Evolutionary conservation across 2,888 invertebrate genomes (phyloP).

Genomic region (Macrosiphum euphorbiae): DNA sequence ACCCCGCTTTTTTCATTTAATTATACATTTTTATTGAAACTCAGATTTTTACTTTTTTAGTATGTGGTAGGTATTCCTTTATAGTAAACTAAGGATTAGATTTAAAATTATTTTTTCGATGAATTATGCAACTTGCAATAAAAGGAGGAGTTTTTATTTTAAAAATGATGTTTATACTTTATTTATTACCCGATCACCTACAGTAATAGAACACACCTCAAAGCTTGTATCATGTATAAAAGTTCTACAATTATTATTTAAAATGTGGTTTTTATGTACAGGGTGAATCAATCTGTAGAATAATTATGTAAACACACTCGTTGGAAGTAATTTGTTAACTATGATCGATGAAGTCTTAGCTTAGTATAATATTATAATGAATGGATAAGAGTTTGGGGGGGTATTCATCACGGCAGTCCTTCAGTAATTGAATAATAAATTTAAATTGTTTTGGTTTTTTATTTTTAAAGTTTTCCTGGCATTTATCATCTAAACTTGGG

Average conservation of each 20-base stretch:
- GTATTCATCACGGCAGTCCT: neutral
- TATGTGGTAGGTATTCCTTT: neutral
- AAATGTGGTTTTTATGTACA: neutral
- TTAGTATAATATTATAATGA: neutral
- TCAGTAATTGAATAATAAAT: neutral
- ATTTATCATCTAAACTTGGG: too few relatives aligned
- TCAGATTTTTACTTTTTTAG: neutral
- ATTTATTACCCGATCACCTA: neutral
- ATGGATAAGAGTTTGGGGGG: neutral
- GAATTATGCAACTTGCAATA: neutral
- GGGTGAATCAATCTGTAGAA: neutral
- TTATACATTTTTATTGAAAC: neutral
- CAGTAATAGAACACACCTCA: too few relatives aligned
- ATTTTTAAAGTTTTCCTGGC: too few relatives aligned
- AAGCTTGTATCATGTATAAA: neutral
- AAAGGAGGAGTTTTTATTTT: neutral
- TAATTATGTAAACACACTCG: neutral
- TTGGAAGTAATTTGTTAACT: neutral
- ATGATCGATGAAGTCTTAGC: neutral
- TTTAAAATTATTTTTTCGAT: neutral
- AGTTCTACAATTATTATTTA: neutral
- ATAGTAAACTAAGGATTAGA: neutral
- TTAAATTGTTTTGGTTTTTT: too few relatives aligned
- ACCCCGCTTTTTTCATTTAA: neutral
- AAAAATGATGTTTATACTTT: too few relatives aligned